phyloP scores from a whole-genome alignment of 2,797 vertebrate genomes.

The Taenioides sp. region DNA sequence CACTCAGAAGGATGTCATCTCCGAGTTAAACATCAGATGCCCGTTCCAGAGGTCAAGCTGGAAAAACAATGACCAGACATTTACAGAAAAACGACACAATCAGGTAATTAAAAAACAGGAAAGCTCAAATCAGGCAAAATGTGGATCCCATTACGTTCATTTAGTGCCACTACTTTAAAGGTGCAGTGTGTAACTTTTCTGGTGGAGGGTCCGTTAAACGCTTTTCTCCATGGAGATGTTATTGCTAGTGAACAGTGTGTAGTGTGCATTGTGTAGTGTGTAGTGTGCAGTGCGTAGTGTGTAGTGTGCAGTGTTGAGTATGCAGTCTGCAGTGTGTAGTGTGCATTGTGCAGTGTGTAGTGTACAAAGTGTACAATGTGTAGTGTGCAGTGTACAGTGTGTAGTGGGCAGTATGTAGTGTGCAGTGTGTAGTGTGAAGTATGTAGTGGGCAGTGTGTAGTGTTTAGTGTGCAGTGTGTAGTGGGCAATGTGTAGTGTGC shows the following conservation, averaged over 20 bases:
- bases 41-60: too few relatives aligned
- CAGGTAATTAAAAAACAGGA: too few relatives aligned
- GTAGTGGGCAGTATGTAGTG: conserved; percentile 20
- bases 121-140: too few relatives aligned
- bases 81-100: too few relatives aligned
- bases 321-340: conserved; percentile 26
- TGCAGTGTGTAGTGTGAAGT: conserved; percentile 25
- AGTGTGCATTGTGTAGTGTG: conserved; percentile 27
- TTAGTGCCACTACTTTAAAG: too few relatives aligned
- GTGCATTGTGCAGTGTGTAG: conserved; percentile 16
- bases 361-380: conserved; percentile 32
- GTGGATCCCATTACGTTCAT: too few relatives aligned
- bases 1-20: too few relatives aligned
- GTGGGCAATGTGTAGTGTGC: conserved; percentile 24
- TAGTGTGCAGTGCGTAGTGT: conserved; percentile 29
- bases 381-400: not conserved
- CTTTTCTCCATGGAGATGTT: too few relatives aligned
- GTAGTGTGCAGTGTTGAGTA: conserved; percentile 32
- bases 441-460: conserved; percentile 8
- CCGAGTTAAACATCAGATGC: too few relatives aligned
- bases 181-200: too few relatives aligned
- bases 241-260: conserved; percentile 19
- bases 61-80: too few relatives aligned
- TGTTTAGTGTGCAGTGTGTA: conserved; percentile 32
- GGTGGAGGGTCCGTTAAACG: too few relatives aligned